Evolutionary conservation across 2,888 invertebrate species (phyloP), one percentile per base, ranked within the genome.

Genomic region (Lottia gigantea): DNA sequence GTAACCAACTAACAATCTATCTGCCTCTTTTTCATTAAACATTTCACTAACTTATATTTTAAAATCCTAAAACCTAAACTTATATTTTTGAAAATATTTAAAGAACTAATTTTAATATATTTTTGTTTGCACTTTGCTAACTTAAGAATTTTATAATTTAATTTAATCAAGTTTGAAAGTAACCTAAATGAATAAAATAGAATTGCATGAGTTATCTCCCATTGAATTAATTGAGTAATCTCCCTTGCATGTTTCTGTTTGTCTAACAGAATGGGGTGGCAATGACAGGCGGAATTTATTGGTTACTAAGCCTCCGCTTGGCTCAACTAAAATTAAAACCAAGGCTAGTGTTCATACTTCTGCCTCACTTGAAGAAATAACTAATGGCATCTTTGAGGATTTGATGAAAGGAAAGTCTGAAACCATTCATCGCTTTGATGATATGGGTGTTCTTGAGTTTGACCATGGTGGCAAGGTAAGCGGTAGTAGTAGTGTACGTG

Each of bases 371-470:
- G 81, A 83, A 69, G 80, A 79, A 72, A 79, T 85, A 65, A 85
- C 85, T 77, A 85, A 83, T 77, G 73, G 80, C 75, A 83, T 84
- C 66, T 85, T 84, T 80, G 84, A 83, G 62, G 81, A 83, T 74
- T 76, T 85, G 75, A 84, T 85, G 82, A 72, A 79, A 65, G 82
- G 82, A 63, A 83, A 84, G 76, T 82, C 81, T 65, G 79, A 83
- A 73, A 64, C 76, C 71, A 78, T 80, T 74, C 82, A 82, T 80
- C 79, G 81, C 71, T 86, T 86, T 84, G 86, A 87, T 82, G 86
- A 86, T 72, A 79, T 85, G 68, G 85, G 85, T 72, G 80, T 84
- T 74, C 78, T 86, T 75, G 86, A 87, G 76, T 78, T 81, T 25
- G 85, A 84, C 61, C 76, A 71, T 25, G 40, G 40, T 40, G 68